A percentile compares a stretch with the other conserved stretches of the same genome.
These are phyloP conservation scores for Leistus spinibarbis DNA, from an alignment of 2,888 invertebrate genomes.

Conservation along the genomic window DNA sequence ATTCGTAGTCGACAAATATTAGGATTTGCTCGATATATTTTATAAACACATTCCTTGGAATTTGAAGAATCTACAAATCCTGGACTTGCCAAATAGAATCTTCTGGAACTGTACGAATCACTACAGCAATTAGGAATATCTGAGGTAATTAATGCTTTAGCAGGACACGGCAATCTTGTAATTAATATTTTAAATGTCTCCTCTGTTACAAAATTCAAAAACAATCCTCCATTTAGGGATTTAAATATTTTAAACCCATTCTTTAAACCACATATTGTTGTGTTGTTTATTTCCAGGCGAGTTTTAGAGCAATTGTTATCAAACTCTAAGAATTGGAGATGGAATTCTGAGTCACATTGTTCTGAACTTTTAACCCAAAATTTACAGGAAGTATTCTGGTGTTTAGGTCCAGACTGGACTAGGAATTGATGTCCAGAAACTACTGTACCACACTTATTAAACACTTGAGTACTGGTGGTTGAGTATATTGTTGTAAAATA, in stretches of 20 bases:
- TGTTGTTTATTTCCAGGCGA: constrained; percentile 60
- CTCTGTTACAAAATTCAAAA: constrained; percentile 59
- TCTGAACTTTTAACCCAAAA: constrained; percentile 60
- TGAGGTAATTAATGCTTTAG: constrained; percentile 7
- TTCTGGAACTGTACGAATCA: constrained; percentile 55
- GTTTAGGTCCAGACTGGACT: constrained; percentile 50
- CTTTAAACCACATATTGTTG: constrained; percentile 60
- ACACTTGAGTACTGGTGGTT: constrained; percentile 11
- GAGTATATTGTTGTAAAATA: background rate
- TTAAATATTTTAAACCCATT: constrained; percentile 58
- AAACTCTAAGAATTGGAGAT: constrained; percentile 64
- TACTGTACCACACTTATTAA: constrained; percentile 10
- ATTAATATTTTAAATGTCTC: constrained; percentile 59
- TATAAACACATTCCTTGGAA: constrained; percentile 60
- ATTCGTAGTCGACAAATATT: constrained; percentile 62
- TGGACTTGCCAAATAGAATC: constrained; percentile 63
- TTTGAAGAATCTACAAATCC: constrained; percentile 60
- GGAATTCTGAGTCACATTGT: constrained; percentile 60
- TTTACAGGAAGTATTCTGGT: constrained; percentile 57
- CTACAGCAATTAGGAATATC: constrained; percentile 54
- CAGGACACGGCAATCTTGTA: constrained; percentile 51
- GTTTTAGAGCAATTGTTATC: constrained; percentile 59
- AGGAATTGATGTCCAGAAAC: constrained; percentile 55
- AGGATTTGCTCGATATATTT: constrained; percentile 58
- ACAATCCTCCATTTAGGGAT: constrained; percentile 57